A percentile compares a stretch with the other conserved stretches of the same genome.
Conservation (phyloP, 1,140 invertebrate genomes). For the Ceratosolen solmsi region DNA sequence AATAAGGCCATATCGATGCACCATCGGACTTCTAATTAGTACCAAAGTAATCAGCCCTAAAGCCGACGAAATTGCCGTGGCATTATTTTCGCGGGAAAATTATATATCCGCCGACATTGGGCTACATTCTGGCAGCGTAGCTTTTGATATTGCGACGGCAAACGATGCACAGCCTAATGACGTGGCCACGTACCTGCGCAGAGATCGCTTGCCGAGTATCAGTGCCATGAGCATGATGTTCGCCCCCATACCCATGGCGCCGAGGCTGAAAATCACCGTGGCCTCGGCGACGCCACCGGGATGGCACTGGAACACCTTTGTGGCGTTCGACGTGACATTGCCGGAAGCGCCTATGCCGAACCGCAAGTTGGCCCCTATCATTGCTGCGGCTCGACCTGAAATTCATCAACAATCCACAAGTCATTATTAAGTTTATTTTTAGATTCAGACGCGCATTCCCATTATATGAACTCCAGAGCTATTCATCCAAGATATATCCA, state of each 20-base stretch:
- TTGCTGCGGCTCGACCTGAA: constrained; percentile 79
- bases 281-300: constrained; percentile 87
- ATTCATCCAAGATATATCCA: too few relatives aligned
- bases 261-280: constrained; percentile 84
- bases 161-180: background rate
- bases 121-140: too few relatives aligned
- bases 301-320: constrained; percentile 83
- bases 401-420: constrained; percentile 43
- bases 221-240: constrained; percentile 87
- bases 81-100: too few relatives aligned
- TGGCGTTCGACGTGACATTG: constrained; percentile 80
- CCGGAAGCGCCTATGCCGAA: constrained; percentile 79
- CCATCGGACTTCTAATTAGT: too few relatives aligned
- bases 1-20: too few relatives aligned
- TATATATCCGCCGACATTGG: too few relatives aligned
- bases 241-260: constrained; percentile 85
- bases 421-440: too few relatives aligned
- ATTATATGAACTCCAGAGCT: too few relatives aligned
- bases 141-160: too few relatives aligned
- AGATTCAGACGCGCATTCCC: too few relatives aligned
- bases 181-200: constrained; percentile 77
- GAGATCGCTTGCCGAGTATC: constrained; percentile 83
- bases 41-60: too few relatives aligned
- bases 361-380: constrained; percentile 85
- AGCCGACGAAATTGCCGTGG: too few relatives aligned